Percentiles rank a stretch among this genome's conserved stretches.
Evolutionary conservation across 2,888 invertebrate genomes (phyloP).

Genomic region (Cryptosula pallasiana): DNA sequence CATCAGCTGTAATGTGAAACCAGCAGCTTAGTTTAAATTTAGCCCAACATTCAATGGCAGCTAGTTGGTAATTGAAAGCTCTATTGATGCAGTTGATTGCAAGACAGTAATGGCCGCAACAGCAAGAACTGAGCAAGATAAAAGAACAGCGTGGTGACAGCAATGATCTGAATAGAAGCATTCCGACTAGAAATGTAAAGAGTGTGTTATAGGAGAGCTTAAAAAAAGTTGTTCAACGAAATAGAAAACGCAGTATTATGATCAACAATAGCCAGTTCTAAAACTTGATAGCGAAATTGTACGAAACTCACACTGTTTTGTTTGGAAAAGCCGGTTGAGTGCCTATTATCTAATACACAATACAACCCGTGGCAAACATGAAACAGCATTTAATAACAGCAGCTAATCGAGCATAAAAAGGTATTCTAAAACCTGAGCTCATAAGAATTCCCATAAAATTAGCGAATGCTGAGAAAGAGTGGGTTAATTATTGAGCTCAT

Average conservation of each 20-base stretch:
- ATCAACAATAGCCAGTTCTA: not conserved
- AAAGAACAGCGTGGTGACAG: not conserved
- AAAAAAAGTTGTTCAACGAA: too few species aligned
- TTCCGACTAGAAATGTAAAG: not conserved
- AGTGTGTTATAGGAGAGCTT: too few species aligned
- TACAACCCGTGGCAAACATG: not conserved
- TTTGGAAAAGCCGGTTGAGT: slow-evolving; percentile 13
- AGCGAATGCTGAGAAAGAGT: not conserved
- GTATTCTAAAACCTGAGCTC: not conserved
- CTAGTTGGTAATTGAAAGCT: not conserved
- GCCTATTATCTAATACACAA: not conserved
- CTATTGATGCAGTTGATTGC: not conserved
- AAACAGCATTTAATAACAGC: not conserved
- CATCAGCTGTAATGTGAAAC: not conserved
- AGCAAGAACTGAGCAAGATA: not conserved
- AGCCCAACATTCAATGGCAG: not conserved
- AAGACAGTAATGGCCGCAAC: not conserved
- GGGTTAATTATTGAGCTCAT: too few species aligned
- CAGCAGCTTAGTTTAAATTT: not conserved
- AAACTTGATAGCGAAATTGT: not conserved
- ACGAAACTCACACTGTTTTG: slow-evolving; percentile 5
- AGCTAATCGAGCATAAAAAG: not conserved
- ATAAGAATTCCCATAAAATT: not conserved
- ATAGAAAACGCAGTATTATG: too few species aligned
- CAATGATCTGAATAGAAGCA: not conserved